phyloP scores from a whole-genome alignment of 2,797 vertebrate genomes.

The Falco concolor region DNA sequence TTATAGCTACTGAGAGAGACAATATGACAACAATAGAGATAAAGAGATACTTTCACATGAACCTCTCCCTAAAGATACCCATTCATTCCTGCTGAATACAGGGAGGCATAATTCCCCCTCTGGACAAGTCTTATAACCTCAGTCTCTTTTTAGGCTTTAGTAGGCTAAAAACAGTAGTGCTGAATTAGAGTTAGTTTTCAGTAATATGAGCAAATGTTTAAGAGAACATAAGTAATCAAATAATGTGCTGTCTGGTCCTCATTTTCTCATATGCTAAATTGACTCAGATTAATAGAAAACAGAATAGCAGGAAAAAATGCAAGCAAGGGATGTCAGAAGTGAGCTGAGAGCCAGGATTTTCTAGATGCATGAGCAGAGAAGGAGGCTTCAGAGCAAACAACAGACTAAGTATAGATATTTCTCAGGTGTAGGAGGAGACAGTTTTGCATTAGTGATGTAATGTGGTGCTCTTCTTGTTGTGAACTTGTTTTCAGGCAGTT shows the following conservation, averaged over 20 bases:
- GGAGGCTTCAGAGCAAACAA: background rate
- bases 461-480: background rate
- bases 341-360: background rate
- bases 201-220: background rate
- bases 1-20: background rate
- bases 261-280: conserved; percentile 7
- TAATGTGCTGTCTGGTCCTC: background rate
- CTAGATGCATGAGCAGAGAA: background rate
- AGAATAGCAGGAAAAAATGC: background rate
- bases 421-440: background rate
- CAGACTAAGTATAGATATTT: background rate
- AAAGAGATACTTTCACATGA: background rate
- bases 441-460: background rate
- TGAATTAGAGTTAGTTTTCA: background rate
- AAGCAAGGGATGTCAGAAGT: background rate
- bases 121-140: background rate
- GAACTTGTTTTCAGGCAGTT: background rate
- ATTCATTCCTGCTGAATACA: background rate
- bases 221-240: conserved; percentile 1
- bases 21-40: background rate
- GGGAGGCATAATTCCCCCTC: background rate
- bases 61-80: background rate
- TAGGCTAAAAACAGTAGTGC: background rate
- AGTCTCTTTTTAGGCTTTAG: background rate
- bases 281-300: conserved; percentile 30